Evolutionary conservation across 1,140 invertebrate species (phyloP), one percentile per base, ranked within the genome.

Genomic region (Drosophila miranda): DNA sequence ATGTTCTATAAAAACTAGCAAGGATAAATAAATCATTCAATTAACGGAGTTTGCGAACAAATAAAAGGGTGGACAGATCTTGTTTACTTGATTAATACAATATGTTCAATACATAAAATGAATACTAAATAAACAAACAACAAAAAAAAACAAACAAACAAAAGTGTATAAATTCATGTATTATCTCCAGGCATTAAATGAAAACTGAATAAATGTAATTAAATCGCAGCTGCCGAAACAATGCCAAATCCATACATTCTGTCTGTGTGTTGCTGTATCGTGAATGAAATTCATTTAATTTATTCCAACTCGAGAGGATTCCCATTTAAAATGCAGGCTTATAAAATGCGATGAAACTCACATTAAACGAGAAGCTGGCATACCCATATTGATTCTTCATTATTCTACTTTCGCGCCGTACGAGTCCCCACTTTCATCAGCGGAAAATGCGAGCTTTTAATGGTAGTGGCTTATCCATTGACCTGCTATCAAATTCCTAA

Each of bases 271-370:
- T 13, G 9, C 2, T 30, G 26, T 19, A 42, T 14, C 38, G 42
- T 43, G 64, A 68, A 56, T 68, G 67, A 68, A 49, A 56, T 67
- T 49, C 30, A 68, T 68, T 68, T 30, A 68, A 48, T 67, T 19
- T 68, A 23, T 34, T 68, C 11, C 6, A 43, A 61, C 43, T 56
- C 21, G 9, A 30, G 9, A n/a, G 11, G 9, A 19, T 6, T n/a
- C n/a, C 3, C 26, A 68, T 67, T 48, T 55, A 34, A 34, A 42
- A 68, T 68, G 34, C 58, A 30, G 8, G 11, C 14, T 55, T 38
- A 23, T 57, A n/a, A 34, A 21, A 44, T 16, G 11, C 34, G 34
- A 38, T 38, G 34, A 38, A 13, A 38, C 11, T 13, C 11, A 38
- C 34, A 38, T 38, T 13, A 13, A 38, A 38, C 13, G 34, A 13